These are phyloP conservation scores for Panonychus citri DNA, from an alignment of 1,140 invertebrate species.

Conservation along the genomic window DNA sequence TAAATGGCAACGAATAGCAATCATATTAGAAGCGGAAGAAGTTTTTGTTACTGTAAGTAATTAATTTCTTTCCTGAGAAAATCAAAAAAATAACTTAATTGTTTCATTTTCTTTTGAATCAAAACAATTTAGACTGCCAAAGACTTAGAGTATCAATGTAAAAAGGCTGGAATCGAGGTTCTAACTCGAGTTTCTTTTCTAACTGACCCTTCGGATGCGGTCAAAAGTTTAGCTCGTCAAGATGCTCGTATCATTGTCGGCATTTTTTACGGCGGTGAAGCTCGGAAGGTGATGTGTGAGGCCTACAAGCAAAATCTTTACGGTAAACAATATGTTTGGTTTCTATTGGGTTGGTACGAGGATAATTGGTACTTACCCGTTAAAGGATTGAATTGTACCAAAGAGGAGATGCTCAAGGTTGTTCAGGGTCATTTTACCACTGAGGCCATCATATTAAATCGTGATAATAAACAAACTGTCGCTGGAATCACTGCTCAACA, in stretches of 20 bases:
- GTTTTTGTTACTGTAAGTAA: constrained; percentile 82
- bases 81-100: neutral
- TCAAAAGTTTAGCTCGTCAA: constrained; percentile 62
- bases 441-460: constrained; percentile 94
- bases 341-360: constrained; percentile 99
- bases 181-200: constrained; percentile 88
- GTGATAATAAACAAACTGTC: constrained; percentile 63
- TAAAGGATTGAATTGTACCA: constrained; percentile 43
- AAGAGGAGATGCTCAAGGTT: constrained; percentile 69
- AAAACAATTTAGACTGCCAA: constrained; percentile 56
- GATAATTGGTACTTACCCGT: constrained; percentile 79
- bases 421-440: constrained; percentile 94
- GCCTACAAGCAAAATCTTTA: constrained; percentile 75
- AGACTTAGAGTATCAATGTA: constrained; percentile 81
- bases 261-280: constrained; percentile 90
- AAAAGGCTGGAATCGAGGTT: constrained; percentile 75
- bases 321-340: constrained; percentile 93
- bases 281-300: constrained; percentile 82
- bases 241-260: constrained; percentile 93
- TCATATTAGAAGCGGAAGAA: constrained; percentile 93
- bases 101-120: neutral
- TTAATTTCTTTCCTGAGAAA: neutral
- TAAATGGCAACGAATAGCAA: constrained; percentile 85
- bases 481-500: constrained; percentile 49
- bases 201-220: constrained; percentile 83